Percentiles rank a stretch among this genome's conserved stretches.
Evolutionary conservation across 2,797 vertebrate species (phyloP).

Genomic region (Limnodromus scolopaceus): DNA sequence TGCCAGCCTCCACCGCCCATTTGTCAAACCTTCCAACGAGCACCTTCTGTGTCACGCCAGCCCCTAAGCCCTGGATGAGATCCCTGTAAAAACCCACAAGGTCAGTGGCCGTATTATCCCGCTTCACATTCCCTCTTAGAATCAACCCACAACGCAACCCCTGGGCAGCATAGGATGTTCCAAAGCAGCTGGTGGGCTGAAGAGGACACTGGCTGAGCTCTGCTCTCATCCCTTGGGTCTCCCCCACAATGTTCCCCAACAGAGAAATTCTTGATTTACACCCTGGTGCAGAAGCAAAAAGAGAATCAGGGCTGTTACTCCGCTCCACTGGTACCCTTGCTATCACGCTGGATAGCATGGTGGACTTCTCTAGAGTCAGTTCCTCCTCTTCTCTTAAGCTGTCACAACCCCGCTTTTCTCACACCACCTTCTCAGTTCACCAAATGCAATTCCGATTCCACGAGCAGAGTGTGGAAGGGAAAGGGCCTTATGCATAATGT

Average conservation of each 20-base stretch:
- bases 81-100: constrained; percentile 18
- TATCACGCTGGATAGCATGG: fast-evolving
- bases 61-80: not conserved
- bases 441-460: not conserved
- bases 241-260: not conserved
- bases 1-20: constrained; percentile 1
- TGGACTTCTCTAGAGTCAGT: not conserved
- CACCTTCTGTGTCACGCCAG: not conserved
- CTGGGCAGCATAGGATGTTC: fast-evolving
- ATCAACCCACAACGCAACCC: not conserved
- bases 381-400: not conserved
- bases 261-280: not conserved
- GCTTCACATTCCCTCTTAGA: not conserved
- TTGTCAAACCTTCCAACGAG: constrained; percentile 11
- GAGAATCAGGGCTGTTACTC: not conserved
- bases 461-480: not conserved
- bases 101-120: not conserved
- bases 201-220: not conserved
- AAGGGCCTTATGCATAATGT: not conserved
- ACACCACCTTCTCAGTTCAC: not conserved
- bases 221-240: not conserved
- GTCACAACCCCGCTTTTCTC: not conserved
- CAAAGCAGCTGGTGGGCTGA: not conserved
- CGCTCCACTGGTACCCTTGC: not conserved
- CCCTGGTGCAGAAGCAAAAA: not conserved